These are phyloP conservation scores for Erebia palarica DNA, from an alignment of 2,888 invertebrate species.

Conservation along the genomic window DNA sequence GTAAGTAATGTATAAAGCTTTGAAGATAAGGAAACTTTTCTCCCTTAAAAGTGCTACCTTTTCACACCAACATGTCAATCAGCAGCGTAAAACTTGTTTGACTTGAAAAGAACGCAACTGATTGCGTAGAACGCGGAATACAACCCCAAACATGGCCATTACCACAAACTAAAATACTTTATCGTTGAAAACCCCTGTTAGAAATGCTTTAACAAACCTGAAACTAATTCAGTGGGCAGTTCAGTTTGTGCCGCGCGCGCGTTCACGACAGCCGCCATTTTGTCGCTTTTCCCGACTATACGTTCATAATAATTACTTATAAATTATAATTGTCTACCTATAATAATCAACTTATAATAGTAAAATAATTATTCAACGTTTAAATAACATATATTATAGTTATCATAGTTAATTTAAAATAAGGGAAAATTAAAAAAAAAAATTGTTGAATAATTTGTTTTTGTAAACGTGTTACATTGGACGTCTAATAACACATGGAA, in stretches of 20 bases:
- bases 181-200: constrained; percentile 22
- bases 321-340: no score
- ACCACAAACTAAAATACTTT: constrained; percentile 28
- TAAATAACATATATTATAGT: not conserved
- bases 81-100: no score
- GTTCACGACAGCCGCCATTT: constrained; percentile 57
- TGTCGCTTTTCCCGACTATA: constrained; percentile 59
- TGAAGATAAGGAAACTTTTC: no score
- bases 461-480: not conserved
- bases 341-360: not conserved
- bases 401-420: not conserved
- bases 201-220: constrained; percentile 27
- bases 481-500: constrained; percentile 4
- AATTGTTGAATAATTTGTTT: not conserved
- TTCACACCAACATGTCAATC: no score
- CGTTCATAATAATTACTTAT: constrained; percentile 4
- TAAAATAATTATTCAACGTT: constrained; percentile 1
- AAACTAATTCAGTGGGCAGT: constrained; percentile 46
- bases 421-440: not conserved
- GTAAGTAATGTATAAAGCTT: no score
- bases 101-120: not conserved
- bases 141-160: constrained; percentile 3
- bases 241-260: constrained; percentile 65
- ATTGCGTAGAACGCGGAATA: constrained; percentile 1
- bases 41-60: no score